Base-by-base conservation (phyloP, 2,888 invertebrate genomes). In the Lamellibrachia columna region DNA sequence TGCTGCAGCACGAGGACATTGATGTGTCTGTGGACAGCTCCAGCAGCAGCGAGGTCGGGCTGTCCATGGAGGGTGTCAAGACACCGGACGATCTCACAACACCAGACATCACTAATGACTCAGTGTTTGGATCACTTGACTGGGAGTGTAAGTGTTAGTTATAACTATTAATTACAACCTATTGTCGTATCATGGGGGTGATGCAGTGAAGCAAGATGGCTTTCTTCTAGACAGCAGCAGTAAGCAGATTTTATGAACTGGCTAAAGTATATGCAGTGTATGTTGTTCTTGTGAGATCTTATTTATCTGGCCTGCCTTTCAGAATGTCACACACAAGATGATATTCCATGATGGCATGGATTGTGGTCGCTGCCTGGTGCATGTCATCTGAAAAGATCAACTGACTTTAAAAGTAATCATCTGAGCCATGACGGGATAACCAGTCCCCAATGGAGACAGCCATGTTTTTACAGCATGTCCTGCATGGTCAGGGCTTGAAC, bases 71-170 rank as follows among this genome's bases (percentile, higher is more conserved):
- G 7, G 92, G 92, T 3, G 91, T 90, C 52, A 90, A 91, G 15
- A 93, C 92, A 2, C 92, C 93, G 2, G 93, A 93, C 22, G 93
- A 93, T 90, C 92, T 93, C 53, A 93, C 91, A 52, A 92, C 92
- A n/a, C 93, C 93, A 0, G 93, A 93, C 90, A 91, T 91, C 11
- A 53, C 93, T 90, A 91, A 90, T 28, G 92, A 93, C 90, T 92
- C 92, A 15, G 90, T 92, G 40, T 92, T 93, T 52, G 93, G 93
- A 28, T 92, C 92, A 60, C 91, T 93, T 8, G 93, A 91, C 91
- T 93, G 93, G 93, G 92, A 75, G 22, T 75, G 75, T 75, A 15
- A 22, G 22, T 75, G 1, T 75, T 75, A n/a, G 22, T 22, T 75
- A 75, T 15, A 22, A 75, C 2, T 75, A 75, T 15, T 75, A n/a